These are phyloP conservation scores for Aphodius sticticus DNA, from an alignment of 2,888 invertebrate genomes.

Conservation along the genomic window DNA sequence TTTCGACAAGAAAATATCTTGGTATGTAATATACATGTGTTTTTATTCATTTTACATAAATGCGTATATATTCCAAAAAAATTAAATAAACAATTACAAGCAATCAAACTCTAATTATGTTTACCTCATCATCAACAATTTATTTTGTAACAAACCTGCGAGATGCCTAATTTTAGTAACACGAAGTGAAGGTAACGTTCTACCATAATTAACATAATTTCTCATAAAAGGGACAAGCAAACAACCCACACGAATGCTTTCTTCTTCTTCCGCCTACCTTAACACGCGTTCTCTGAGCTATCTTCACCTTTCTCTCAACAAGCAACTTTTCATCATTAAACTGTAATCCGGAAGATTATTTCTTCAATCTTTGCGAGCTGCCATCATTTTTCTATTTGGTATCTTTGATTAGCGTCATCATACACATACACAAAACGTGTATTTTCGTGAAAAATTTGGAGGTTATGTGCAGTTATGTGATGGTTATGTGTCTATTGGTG, in stretches of 20 bases:
- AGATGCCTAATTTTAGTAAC: not conserved
- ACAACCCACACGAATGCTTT: not conserved
- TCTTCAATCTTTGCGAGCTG: not conserved
- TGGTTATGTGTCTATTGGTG: too few relatives aligned
- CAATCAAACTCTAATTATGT: too few relatives aligned
- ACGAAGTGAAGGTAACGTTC: not conserved
- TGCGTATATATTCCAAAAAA: too few relatives aligned
- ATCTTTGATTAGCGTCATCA: too few relatives aligned
- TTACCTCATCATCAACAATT: too few relatives aligned
- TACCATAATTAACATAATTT: not conserved
- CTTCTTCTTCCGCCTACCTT: not conserved
- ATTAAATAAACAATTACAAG: too few relatives aligned
- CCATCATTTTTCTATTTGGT: not conserved
- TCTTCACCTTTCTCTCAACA: not conserved
- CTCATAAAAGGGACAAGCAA: not conserved
- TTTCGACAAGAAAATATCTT: too few relatives aligned
- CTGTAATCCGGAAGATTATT: not conserved
- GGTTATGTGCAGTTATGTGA: too few relatives aligned
- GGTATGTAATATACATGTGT: too few relatives aligned
- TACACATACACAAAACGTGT: too few relatives aligned
- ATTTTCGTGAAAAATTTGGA: too few relatives aligned
- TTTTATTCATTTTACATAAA: too few relatives aligned
- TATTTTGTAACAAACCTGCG: not conserved
- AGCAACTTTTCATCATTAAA: not conserved
- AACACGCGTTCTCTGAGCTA: not conserved